Evolutionary conservation across 2,888 invertebrate species (phyloP).

Genomic region (Myopa testacea): DNA sequence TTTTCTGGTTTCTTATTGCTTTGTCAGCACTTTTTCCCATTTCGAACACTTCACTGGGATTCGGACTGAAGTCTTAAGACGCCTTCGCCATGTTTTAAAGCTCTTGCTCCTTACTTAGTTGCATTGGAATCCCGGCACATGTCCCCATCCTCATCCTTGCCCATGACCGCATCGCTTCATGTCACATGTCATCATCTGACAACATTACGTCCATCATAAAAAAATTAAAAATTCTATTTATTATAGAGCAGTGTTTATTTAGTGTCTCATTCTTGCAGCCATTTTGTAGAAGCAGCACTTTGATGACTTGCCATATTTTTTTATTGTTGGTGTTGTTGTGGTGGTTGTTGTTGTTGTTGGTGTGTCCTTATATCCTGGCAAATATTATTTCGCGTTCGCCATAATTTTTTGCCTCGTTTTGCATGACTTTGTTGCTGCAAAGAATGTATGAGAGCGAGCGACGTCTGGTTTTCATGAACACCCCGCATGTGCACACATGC

Average conservation of each 20-base stretch:
- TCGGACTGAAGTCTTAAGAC: neutral
- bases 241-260: neutral
- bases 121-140: no score
- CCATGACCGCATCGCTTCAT: neutral
- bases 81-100: neutral
- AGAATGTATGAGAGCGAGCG: neutral
- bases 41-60: neutral
- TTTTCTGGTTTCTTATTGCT: neutral
- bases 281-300: conserved; percentile 18
- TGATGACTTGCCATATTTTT: neutral
- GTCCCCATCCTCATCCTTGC: neutral
- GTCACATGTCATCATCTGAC: neutral
- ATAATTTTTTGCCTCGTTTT: conserved; percentile 12
- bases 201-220: neutral
- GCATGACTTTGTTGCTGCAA: neutral
- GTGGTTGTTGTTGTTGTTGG: neutral
- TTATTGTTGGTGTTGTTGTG: neutral
- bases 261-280: conserved; percentile 15
- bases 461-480: conserved; percentile 13
- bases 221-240: neutral
- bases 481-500: conserved; percentile 19
- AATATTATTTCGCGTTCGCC: conserved; percentile 11
- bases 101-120: neutral
- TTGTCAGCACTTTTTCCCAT: neutral
- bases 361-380: conserved; percentile 19